Evolutionary conservation across 2,113 vertebrate species (phyloP).

Genomic region (Piliocolobus tephrosceles): DNA sequence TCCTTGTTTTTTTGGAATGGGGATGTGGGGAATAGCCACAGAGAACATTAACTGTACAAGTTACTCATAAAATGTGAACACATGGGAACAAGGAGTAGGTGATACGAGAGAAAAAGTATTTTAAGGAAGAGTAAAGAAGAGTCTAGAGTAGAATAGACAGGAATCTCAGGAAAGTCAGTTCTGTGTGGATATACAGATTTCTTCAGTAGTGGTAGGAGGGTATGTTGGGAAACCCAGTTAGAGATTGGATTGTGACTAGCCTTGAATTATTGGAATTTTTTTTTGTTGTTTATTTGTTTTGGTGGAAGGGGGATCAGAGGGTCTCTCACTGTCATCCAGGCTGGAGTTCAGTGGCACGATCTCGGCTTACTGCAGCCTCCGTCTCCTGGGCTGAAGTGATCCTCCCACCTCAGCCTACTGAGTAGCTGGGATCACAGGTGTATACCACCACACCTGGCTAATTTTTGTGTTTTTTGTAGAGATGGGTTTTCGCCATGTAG

Average conservation of each 20-base stretch:
- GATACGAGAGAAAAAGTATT: background rate
- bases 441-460: too few relatives aligned
- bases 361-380: too few relatives aligned
- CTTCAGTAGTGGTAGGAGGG: background rate
- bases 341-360: too few relatives aligned
- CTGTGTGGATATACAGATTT: background rate
- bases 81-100: background rate
- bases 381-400: too few relatives aligned
- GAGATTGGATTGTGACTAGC: background rate
- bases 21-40: background rate
- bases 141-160: background rate
- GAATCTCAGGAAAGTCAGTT: background rate
- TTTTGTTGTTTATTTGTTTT: too few relatives aligned
- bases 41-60: background rate
- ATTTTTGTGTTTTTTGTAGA: too few relatives aligned
- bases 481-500: too few relatives aligned
- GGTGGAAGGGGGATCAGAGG: too few relatives aligned
- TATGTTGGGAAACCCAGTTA: background rate
- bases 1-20: slow-evolving; percentile 2
- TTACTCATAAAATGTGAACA: background rate
- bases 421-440: too few relatives aligned
- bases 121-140: background rate
- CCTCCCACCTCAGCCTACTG: too few relatives aligned
- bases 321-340: too few relatives aligned
- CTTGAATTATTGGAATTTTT: background rate